phyloP scores from a whole-genome alignment of 2,113 vertebrate genomes.

The Syrrhaptes paradoxus region DNA sequence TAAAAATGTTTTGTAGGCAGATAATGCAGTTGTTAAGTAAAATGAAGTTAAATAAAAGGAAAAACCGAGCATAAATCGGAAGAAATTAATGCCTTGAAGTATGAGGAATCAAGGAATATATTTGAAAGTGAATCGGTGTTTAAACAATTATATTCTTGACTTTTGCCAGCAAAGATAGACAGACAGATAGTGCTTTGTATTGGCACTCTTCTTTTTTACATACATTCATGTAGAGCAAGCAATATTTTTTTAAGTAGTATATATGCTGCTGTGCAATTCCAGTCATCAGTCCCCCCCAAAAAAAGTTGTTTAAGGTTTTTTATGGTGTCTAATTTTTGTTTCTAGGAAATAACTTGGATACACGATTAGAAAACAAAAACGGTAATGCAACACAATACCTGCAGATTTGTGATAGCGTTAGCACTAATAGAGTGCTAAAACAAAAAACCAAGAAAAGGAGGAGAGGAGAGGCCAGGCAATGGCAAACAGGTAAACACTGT shows the following conservation, averaged over 20 bases:
- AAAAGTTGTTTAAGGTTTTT: slow-evolving; percentile 62
- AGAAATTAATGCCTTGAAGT: background rate
- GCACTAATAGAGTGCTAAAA: slow-evolving; percentile 89
- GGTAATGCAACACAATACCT: slow-evolving; percentile 88
- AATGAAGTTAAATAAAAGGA: background rate
- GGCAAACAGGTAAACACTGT: slow-evolving; percentile 91
- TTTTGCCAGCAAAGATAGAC: background rate
- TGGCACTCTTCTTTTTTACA: background rate
- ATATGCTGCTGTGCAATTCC: slow-evolving; percentile 52
- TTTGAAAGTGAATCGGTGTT: background rate
- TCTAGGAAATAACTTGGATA: slow-evolving; percentile 89
- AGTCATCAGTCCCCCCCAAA: slow-evolving; percentile 4
- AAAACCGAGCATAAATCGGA: background rate
- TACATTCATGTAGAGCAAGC: background rate
- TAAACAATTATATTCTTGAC: background rate
- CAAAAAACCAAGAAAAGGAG: slow-evolving; percentile 94
- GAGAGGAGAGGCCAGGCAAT: slow-evolving; percentile 92
- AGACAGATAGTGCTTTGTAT: background rate
- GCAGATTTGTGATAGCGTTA: slow-evolving; percentile 91
- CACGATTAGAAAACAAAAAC: slow-evolving; percentile 89
- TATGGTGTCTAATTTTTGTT: slow-evolving; percentile 66
- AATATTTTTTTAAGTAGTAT: background rate
- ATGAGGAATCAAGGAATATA: background rate
- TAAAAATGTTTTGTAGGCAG: background rate
- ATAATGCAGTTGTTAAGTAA: background rate